Percentiles rank a stretch among this genome's conserved stretches.
Evolutionary conservation across 2,797 vertebrate species (phyloP).

Genomic region (Miichthys miiuy): DNA sequence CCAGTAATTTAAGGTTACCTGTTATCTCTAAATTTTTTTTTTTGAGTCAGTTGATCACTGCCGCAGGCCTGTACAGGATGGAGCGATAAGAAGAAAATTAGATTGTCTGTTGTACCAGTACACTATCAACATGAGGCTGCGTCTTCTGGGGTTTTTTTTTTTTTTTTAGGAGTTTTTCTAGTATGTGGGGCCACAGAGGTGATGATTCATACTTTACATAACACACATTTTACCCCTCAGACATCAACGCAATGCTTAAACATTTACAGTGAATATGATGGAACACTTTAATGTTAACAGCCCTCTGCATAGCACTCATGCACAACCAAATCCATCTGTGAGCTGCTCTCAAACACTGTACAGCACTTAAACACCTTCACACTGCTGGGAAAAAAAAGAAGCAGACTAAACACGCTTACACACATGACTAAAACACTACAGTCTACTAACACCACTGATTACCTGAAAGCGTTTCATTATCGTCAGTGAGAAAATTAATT

Average conservation of each 20-base stretch:
- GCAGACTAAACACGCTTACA: neutral
- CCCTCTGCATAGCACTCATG: neutral
- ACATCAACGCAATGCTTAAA: constrained; percentile 4
- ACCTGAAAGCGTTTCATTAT: constrained; percentile 12
- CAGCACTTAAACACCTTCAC: constrained; percentile 19
- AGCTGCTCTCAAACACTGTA: constrained; percentile 11
- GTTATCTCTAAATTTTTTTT: constrained; percentile 33
- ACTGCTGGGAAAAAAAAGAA: neutral
- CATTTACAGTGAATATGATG: constrained; percentile 19
- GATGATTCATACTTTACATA: constrained; percentile 37
- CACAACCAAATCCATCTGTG: constrained; percentile 18
- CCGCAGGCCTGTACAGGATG: constrained; percentile 41
- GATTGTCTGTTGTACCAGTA: constrained; percentile 34
- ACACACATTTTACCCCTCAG: constrained; percentile 20
- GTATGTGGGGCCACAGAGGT: neutral
- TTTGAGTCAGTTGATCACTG: constrained; percentile 42
- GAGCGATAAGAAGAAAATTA: constrained; percentile 52
- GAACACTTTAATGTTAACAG: neutral
- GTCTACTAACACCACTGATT: constrained; percentile 11
- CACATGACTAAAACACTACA: neutral
- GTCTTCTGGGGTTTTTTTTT: neutral
- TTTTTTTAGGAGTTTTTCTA: constrained; percentile 2
- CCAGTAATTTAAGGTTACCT: constrained; percentile 41
- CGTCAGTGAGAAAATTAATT: constrained; percentile 12
- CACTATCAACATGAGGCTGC: constrained; percentile 14